Evolutionary conservation across 1,140 invertebrate species (phyloP).

Genomic region (Drosophila bocqueti): DNA sequence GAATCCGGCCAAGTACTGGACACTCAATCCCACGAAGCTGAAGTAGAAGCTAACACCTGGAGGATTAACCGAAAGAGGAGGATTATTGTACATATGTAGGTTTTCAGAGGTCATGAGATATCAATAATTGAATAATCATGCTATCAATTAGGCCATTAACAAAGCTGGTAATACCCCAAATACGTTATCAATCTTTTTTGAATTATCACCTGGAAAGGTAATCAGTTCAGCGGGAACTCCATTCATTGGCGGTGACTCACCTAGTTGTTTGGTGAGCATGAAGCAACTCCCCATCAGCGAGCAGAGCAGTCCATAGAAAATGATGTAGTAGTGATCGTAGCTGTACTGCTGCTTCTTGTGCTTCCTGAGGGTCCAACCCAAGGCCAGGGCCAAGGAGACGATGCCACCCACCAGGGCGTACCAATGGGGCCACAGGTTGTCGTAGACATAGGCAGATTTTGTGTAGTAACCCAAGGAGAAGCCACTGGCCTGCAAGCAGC

Average conservation of each 20-base stretch:
- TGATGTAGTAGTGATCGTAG: conserved; percentile 77
- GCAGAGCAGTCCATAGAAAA: conserved; percentile 76
- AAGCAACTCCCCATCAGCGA: conserved; percentile 75
- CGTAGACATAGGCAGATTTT: conserved; percentile 75
- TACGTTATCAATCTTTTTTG: not conserved
- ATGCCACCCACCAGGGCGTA: conserved; percentile 53
- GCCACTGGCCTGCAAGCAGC: conserved; percentile 69
- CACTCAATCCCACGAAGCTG: conserved; percentile 67
- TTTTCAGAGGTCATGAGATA: not conserved
- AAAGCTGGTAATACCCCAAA: conserved; percentile 5
- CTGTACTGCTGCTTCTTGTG: conserved; percentile 60
- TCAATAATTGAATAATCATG: conserved; percentile 4
- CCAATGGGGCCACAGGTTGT: conserved; percentile 77
- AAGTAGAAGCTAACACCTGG: conserved; percentile 77
- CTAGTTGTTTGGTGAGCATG: conserved; percentile 71
- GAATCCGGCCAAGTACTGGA: conserved; percentile 65
- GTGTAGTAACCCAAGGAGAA: conserved; percentile 74
- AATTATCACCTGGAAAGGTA: conserved; percentile 1
- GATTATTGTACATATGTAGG: not conserved
- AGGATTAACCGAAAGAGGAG: not conserved
- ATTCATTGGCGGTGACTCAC: conserved; percentile 46
- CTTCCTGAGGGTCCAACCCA: conserved; percentile 68
- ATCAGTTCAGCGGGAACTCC: conserved; percentile 10
- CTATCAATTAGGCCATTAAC: conserved; percentile 6
- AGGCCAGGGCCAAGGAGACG: conserved; percentile 44